Evolutionary conservation across 2,113 vertebrate genomes (phyloP), one percentile per base, ranked within the genome.

Genomic region (Natator depressus): DNA sequence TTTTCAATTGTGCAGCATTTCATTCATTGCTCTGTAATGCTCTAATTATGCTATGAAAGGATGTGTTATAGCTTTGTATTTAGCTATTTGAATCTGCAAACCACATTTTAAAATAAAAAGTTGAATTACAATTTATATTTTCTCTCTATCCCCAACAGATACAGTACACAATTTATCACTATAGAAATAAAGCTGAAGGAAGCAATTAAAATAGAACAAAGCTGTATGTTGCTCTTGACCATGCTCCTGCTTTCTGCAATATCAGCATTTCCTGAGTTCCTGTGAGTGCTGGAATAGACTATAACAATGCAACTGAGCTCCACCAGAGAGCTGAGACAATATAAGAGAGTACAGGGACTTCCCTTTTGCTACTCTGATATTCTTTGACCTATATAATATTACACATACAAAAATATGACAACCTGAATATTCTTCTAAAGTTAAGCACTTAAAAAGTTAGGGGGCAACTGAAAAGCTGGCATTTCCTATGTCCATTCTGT

Each of bases 231-330:
- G 88, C 92, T 94, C 82, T 87, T 93, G 93, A 93, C 59, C 79
- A 93, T 47, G 87, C 20, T 91, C 80, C 59, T 82, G 65, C 96
- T 97, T 97, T 97, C 96, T 98, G 95, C 95, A 94, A 94, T 91
- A 95, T 97, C 95, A 97, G 90, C 90, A 95, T 89, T 97, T 98
- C 96, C 42, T 42, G 42, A 42, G 42, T 42, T 42, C 42, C 42
- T 42, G 42, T 42, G 42, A 42, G 42, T 42, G 42, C 5, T 42
- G 42, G 96, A 94, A 90, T 80, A 95, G 92, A 93, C 53, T 38
- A 22, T 78, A 98, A 98, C 97, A 98, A 98, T 98, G 97, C 95
- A 97, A 95, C 89, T 84, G 54, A 97, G 93, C 95, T 98, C 97
- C 96, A 95, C 96, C 95, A 98, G 96, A 92, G 83, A 96, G 82